phyloP scores from a whole-genome alignment of 2,797 vertebrate genomes.

The Apogon talboti region DNA sequence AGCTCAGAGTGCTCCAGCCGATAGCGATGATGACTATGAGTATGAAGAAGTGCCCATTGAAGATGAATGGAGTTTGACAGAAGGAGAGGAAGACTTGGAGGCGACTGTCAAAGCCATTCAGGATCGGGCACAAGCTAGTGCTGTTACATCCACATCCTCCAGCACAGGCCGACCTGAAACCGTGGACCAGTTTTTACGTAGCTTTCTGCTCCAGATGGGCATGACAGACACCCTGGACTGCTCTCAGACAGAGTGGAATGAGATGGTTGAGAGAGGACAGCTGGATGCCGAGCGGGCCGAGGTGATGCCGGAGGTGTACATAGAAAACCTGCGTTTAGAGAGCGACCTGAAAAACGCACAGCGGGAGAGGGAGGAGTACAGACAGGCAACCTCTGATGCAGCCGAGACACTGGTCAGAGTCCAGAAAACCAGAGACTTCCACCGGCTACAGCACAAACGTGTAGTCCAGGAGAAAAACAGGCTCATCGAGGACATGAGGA shows the following conservation, averaged over 20 bases:
- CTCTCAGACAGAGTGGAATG: slow-evolving; percentile 93
- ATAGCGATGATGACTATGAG: slow-evolving; percentile 78
- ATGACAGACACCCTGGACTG: slow-evolving; percentile 91
- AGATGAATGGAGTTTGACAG: slow-evolving; percentile 79
- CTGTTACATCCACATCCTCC: background rate
- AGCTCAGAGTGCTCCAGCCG: slow-evolving; percentile 19
- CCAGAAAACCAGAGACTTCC: slow-evolving; percentile 87
- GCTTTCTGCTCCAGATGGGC: slow-evolving; percentile 87
- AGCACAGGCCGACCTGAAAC: slow-evolving; percentile 70
- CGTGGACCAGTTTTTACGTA: slow-evolving; percentile 89
- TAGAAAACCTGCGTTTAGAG: slow-evolving; percentile 83
- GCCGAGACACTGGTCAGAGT: slow-evolving; percentile 82
- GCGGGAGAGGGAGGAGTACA: slow-evolving; percentile 84
- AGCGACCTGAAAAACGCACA: slow-evolving; percentile 81
- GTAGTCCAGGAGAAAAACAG: slow-evolving; percentile 88
- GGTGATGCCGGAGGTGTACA: slow-evolving; percentile 84
- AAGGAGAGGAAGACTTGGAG: slow-evolving; percentile 86
- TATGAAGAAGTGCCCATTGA: slow-evolving; percentile 83
- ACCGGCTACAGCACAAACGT: slow-evolving; percentile 87
- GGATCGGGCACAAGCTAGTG: slow-evolving; percentile 68
- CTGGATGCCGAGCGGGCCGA: slow-evolving; percentile 58
- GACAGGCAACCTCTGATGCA: slow-evolving; percentile 76
- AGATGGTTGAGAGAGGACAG: slow-evolving; percentile 83
- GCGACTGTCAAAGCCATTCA: slow-evolving; percentile 75
- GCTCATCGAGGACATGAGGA: slow-evolving; percentile 87